Evolutionary conservation across 1,140 invertebrate species (phyloP), one percentile per base, ranked within the genome.

Genomic region (Tetragonula clypearis): DNA sequence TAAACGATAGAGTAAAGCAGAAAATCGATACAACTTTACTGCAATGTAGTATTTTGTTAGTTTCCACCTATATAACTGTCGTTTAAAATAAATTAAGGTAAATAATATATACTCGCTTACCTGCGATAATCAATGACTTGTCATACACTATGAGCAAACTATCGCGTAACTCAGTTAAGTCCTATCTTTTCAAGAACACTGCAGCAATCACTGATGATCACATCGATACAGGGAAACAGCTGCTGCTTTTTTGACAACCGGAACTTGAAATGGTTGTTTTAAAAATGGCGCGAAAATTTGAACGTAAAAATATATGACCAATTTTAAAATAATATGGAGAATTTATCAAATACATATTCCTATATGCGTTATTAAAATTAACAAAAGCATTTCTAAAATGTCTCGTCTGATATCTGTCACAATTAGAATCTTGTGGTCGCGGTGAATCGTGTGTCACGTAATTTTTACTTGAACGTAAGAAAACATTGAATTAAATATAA

Each of bases 21-120:
- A 85, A 87, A 87, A 87, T 87, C 86, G 82, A 87, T 87, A 87
- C 30, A 86, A 86, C 56, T 85, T 77, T 26, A 68, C 77, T 60
- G 86, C 82, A 81, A 87, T 85, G 71, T 80, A 53, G 55, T 79
- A 80, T 55, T 26, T 69, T 1, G 65, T 74, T 60, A 23, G 19
- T 72, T 87, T 74, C 2, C 17, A 68, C 21, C 71, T 73, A 17
- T 49, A 21, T 5, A 30, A 60, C 55, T 17, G 74, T 60, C 56
- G 15, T 14, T 9, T 72, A 58, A 65, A 35, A 19, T 53, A 19
- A 78, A 8, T 58, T 19, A 30, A 17, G 19, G 58, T 19, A 58
- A 56, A 62, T 58, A 17, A 56, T 58, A 1, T 21, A 68, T 83
- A n/a, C n/a, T 66, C 49, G 21, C 85, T 86, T 78, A 86, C 85